Evolutionary conservation across 2,113 vertebrate species (phyloP).

Genomic region (Callopanchax toddi): DNA sequence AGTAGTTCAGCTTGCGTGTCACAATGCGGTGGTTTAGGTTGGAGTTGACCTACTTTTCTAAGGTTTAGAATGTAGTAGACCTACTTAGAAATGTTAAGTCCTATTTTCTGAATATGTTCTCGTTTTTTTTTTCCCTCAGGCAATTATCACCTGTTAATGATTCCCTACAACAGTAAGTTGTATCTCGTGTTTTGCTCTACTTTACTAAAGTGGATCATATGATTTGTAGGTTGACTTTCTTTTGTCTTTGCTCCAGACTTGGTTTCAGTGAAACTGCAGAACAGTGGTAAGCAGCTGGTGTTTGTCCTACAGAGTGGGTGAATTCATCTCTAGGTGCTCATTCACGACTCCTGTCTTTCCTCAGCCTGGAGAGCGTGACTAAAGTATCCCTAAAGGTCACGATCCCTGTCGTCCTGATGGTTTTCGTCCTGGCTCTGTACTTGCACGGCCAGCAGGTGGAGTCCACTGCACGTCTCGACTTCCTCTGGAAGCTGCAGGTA

Average conservation of each 20-base stretch:
- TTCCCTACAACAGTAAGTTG: conserved; percentile 58
- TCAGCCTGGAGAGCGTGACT: conserved; percentile 62
- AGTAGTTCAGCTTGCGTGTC: conserved; percentile 11
- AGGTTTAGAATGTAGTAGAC: conserved; percentile 21
- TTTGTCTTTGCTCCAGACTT: conserved; percentile 52
- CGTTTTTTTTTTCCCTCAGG: conserved; percentile 41
- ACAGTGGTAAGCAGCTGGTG: conserved; percentile 82
- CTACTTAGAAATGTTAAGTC: conserved; percentile 24
- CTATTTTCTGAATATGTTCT: conserved; percentile 30
- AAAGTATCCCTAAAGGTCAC: conserved; percentile 90
- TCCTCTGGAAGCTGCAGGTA: conserved; percentile 99
- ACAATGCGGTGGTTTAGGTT: conserved; percentile 13
- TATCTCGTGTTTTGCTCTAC: conserved; percentile 3
- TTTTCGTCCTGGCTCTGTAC: conserved; percentile 95
- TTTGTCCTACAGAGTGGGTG: not conserved
- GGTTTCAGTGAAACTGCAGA: conserved; percentile 83
- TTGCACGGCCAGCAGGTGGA: conserved; percentile 97
- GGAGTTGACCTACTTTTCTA: conserved; percentile 29
- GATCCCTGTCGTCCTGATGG: conserved; percentile 91
- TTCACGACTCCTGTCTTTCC: conserved; percentile 2
- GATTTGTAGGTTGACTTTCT: conserved; percentile 8
- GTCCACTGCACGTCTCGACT: conserved; percentile 95
- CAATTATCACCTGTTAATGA: conserved; percentile 56
- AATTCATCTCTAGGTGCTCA: not conserved
- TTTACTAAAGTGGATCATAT: not conserved